A percentile compares a stretch with the other conserved stretches of the same genome.
Evolutionary conservation across 2,888 invertebrate species (phyloP).

Genomic region (Pocota personata): DNA sequence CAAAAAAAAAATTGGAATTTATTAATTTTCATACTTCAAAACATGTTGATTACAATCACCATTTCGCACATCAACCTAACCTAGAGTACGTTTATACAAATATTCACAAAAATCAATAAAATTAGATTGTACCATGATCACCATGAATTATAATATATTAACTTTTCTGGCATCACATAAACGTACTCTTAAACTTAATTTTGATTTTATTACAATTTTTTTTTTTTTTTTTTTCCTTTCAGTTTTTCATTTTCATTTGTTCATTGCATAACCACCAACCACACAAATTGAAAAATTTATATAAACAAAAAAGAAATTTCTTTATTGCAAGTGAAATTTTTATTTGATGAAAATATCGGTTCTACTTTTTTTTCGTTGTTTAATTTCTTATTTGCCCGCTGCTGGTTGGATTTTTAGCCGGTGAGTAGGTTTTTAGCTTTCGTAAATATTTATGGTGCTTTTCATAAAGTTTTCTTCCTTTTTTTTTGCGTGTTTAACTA

Average conservation of each 20-base stretch:
- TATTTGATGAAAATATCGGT: slow-evolving; percentile 63
- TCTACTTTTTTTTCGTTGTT: slow-evolving; percentile 66
- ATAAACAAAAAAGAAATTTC: slow-evolving; percentile 37
- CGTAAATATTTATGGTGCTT: slow-evolving; percentile 21
- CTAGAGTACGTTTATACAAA: slow-evolving; percentile 41
- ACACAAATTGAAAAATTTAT: slow-evolving; percentile 30
- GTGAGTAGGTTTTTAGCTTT: slow-evolving; percentile 51
- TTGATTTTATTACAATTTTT: not conserved
- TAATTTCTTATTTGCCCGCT: slow-evolving; percentile 61
- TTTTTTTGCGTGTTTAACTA: not conserved
- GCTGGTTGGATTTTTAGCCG: slow-evolving; percentile 66
- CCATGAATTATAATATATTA: not conserved
- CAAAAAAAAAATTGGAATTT: slow-evolving; percentile 33
- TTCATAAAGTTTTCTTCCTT: slow-evolving; percentile 24
- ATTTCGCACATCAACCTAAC: slow-evolving; percentile 38
- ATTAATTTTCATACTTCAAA: slow-evolving; percentile 34
- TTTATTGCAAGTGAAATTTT: slow-evolving; percentile 47
- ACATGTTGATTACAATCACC: slow-evolving; percentile 36
- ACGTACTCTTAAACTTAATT: slow-evolving; percentile 28
- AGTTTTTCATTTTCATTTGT: slow-evolving; percentile 61
- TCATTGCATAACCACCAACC: slow-evolving; percentile 61
- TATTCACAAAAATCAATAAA: not conserved
- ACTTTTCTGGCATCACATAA: slow-evolving; percentile 16
- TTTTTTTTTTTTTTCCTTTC: slow-evolving; percentile 53
- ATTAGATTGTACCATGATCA: slow-evolving; percentile 6